phyloP scores from a whole-genome alignment of 2,113 vertebrate species.

The Misgurnus anguillicaudatus region DNA sequence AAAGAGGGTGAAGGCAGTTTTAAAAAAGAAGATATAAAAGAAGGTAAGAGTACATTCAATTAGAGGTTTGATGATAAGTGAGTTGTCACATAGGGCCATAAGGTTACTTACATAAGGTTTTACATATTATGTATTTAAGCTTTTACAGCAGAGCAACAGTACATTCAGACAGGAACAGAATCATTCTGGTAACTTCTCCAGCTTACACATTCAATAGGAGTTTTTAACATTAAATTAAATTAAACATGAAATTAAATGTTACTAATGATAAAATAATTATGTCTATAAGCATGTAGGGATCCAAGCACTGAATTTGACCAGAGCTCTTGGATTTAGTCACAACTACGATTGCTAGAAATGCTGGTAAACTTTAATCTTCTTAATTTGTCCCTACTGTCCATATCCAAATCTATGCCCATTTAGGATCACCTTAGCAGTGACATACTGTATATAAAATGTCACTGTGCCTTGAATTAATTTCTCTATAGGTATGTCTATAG shows the following conservation, averaged over 20 bases:
- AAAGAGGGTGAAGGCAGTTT: conserved; percentile 36
- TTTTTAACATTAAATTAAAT: too few species aligned
- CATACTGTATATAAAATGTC: conserved; percentile 9
- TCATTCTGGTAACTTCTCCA: background rate
- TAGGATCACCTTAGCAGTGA: background rate
- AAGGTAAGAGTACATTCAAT: conserved; percentile 14
- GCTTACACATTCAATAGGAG: background rate
- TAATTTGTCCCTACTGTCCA: background rate
- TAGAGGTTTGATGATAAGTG: conserved; percentile 37
- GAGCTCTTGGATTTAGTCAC: background rate
- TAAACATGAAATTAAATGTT: background rate
- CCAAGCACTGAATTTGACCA: too few species aligned
- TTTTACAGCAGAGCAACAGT: conserved; percentile 16
- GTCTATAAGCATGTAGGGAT: too few species aligned
- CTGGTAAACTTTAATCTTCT: background rate
- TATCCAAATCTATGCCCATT: background rate
- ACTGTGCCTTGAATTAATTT: conserved; percentile 8
- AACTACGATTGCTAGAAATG: background rate
- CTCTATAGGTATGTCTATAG: background rate
- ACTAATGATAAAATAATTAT: too few species aligned
- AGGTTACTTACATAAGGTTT: background rate
- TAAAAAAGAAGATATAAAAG: conserved; percentile 29
- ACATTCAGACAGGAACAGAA: conserved; percentile 12
- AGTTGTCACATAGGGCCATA: conserved; percentile 30
- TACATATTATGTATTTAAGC: background rate